phyloP scores from a whole-genome alignment of 2,113 vertebrate genomes.

The Eudorcas thomsonii region DNA sequence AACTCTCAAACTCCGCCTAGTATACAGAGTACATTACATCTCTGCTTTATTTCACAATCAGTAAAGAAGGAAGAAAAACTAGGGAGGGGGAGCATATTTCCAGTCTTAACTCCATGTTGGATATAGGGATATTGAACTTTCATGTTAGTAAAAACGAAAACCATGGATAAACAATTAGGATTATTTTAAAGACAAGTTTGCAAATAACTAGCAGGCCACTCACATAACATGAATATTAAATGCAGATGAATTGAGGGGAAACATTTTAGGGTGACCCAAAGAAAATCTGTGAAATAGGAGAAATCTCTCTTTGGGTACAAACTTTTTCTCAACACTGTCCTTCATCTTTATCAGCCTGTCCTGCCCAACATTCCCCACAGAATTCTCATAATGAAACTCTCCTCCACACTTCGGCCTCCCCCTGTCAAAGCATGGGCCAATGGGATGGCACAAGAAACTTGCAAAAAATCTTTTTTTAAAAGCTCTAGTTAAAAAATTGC shows the following conservation, averaged over 20 bases:
- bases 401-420: background rate
- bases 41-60: conserved; percentile 43
- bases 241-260: background rate
- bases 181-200: background rate
- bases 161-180: background rate
- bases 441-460: background rate
- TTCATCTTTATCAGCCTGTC: background rate
- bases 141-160: background rate
- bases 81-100: background rate
- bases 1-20: background rate
- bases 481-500: background rate
- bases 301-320: background rate
- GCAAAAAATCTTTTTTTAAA: background rate
- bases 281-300: background rate
- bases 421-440: background rate
- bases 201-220: background rate
- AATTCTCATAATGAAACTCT: background rate
- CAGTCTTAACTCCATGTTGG: background rate
- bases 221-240: background rate
- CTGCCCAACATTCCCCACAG: background rate
- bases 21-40: background rate
- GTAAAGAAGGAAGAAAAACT: background rate
- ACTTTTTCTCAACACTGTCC: background rate
- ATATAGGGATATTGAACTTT: background rate
- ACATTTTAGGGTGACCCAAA: background rate